Evolutionary conservation across 2,888 invertebrate species (phyloP), one percentile per base, ranked within the genome.

Genomic region (Archips xylosteana): DNA sequence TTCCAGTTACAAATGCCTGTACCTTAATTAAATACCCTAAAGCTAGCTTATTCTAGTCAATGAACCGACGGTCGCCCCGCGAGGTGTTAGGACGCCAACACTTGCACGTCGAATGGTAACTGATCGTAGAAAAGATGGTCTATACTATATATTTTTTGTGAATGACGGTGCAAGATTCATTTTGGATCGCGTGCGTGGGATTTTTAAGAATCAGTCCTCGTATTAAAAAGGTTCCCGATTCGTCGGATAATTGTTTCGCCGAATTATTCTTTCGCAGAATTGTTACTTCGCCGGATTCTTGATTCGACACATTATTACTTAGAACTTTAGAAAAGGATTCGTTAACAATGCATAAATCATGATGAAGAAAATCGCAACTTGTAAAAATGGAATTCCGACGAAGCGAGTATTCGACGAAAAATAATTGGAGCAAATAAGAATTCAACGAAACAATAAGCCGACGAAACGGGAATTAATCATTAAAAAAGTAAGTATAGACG

Each of bases 21-120:
- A 65, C 65, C 64, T 47, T 74, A 61, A 9, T 12, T 9, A 15
- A 39, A 63, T 74, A 70, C 45, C 85, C 86, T 92, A 90, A 81
- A 85, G 76, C 89, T 94, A 93, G 82, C 92, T 91, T 92, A 92
- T 75, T 74, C 90, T 90, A 91, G 75, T 80, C 83, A 87, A 90
- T 89, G 88, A 91, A 92, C 87, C 81, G 12, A 71, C 61, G 70
- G 77, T 77, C 75, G 70, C 71, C 12, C 65, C 62, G 64, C 62
- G 59, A 64, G 49, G 70, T 59, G 71, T 68, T 62, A 71, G 63
- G 59, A 67, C 57, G 62, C 61, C 66, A 72, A 42, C 39, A 42
- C 49, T 47, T 51, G 34, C 47, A 13, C 9, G 23, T 65, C n/a
- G 23, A 63, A 63, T 47, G 65, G 57, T 68, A 49, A 63, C 68